A percentile compares a stretch with the other conserved stretches of the same genome.
Conservation (phyloP, 2,888 invertebrate genomes). For the Metacarcinus magister region DNA sequence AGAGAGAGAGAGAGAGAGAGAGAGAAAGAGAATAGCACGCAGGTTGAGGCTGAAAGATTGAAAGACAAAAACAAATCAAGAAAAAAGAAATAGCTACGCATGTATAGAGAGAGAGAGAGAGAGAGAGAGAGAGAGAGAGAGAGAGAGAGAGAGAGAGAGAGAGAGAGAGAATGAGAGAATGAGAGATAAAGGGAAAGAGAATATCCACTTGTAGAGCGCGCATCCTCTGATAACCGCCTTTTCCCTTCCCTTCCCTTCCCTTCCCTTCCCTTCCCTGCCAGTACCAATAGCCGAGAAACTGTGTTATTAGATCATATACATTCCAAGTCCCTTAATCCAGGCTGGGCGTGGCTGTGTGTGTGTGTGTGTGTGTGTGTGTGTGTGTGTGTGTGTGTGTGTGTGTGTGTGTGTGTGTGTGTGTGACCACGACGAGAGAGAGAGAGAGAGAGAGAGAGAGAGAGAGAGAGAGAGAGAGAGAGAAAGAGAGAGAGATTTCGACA, state of each 20-base stretch:
- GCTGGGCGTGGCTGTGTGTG: not conserved
- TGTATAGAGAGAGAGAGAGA: too few relatives aligned
- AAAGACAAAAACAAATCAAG: not conserved
- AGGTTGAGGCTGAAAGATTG: not conserved
- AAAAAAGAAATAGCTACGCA: too few relatives aligned
- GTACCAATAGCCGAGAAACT: not conserved
- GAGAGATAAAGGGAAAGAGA: not conserved
- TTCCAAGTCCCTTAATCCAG: not conserved
- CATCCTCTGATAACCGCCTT: not conserved
- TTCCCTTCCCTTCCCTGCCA: not conserved
- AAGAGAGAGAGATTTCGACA: too few relatives aligned
- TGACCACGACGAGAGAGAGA: not conserved
- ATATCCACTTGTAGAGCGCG: not conserved
- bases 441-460: not conserved
- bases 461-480: not conserved
- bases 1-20: not conserved
- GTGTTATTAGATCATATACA: slow-evolving; percentile 44
- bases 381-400: too few relatives aligned
- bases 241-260: not conserved
- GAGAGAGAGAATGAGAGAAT: not conserved
- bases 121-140: not conserved
- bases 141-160: not conserved
- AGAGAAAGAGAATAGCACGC: too few relatives aligned
- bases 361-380: too few relatives aligned
- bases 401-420: too few relatives aligned